A percentile compares a stretch with the other conserved stretches of the same genome.
These are phyloP conservation scores for Cricetomys ansorgei DNA, from an alignment of 2,113 vertebrate genomes.

Conservation along the genomic window DNA sequence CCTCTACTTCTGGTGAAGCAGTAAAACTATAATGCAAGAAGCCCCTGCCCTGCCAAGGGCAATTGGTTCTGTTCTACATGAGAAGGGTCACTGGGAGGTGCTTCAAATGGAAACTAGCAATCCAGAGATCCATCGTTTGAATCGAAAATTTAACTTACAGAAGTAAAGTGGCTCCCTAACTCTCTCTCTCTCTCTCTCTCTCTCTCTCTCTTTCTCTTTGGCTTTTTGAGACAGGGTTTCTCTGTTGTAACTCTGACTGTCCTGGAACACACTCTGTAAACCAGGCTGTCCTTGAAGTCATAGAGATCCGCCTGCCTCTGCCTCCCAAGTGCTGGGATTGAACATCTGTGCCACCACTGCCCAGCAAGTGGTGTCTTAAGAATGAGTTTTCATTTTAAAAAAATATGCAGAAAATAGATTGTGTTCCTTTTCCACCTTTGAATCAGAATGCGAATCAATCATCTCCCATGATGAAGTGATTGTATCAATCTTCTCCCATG, in stretches of 20 bases:
- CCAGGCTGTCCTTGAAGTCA: too few species aligned
- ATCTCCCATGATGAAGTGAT: too few species aligned
- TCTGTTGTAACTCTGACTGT: too few species aligned
- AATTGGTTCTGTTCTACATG: not conserved
- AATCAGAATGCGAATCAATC: not conserved
- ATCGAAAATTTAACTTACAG: not conserved
- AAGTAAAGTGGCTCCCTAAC: too few species aligned
- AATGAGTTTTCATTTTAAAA: not conserved
- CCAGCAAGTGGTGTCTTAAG: not conserved
- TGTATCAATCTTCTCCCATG: not conserved
- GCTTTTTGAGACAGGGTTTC: too few species aligned
- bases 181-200: too few species aligned
- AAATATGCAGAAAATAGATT: not conserved
- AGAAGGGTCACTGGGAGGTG: not conserved
- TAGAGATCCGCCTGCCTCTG: too few species aligned
- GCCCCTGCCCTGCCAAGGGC: not conserved
- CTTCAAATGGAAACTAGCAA: not conserved
- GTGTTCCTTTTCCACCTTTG: not conserved
- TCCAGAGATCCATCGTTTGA: not conserved
- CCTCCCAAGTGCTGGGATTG: too few species aligned
- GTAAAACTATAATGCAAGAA: not conserved
- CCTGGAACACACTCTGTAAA: too few species aligned
- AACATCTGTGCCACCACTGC: too few species aligned
- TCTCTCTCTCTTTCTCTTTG: too few species aligned
- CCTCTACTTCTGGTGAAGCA: slow-evolving; percentile 31